A percentile compares a stretch with the other conserved stretches of the same genome.
phyloP scores from a whole-genome alignment of 1,140 invertebrate genomes.

The Drosophila mauritiana region DNA sequence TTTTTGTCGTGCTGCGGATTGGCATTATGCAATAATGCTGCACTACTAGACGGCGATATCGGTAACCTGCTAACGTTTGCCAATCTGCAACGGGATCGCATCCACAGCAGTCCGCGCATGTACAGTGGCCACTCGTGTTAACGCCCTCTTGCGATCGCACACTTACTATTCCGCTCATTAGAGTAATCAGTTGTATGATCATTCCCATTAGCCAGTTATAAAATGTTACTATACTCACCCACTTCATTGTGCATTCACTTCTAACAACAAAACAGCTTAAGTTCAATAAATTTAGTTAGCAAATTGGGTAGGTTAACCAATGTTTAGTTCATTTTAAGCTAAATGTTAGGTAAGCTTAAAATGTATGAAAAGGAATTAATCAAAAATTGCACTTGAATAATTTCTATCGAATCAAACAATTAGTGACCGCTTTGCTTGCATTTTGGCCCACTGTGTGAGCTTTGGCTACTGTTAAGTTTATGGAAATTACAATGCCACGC shows the following conservation, averaged over 20 bases:
- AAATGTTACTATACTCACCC: no score
- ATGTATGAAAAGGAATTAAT: no score
- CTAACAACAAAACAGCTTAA: no score
- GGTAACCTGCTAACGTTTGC: conserved; percentile 19
- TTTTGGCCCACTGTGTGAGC: not conserved
- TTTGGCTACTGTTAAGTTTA: conserved; percentile 28
- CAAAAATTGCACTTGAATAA: no score
- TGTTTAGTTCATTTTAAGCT: no score
- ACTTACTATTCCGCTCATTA: not conserved
- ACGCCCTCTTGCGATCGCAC: not conserved
- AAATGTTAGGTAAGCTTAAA: no score
- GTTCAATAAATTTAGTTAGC: no score
- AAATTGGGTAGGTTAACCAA: no score
- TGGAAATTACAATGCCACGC: conserved; percentile 40
- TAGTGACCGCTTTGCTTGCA: not conserved
- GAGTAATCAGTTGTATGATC: not conserved
- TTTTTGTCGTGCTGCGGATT: conserved; percentile 37
- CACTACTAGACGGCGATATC: conserved; percentile 10
- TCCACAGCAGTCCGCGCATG: not conserved
- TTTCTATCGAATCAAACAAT: no score
- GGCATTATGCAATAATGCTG: conserved; percentile 13
- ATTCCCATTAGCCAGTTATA: no score
- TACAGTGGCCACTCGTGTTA: not conserved
- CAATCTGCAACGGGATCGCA: conserved; percentile 13
- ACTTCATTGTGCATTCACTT: no score